These are phyloP conservation scores for Cichlasoma orientale DNA, from an alignment of 2,797 vertebrate genomes.

Conservation along the genomic window DNA sequence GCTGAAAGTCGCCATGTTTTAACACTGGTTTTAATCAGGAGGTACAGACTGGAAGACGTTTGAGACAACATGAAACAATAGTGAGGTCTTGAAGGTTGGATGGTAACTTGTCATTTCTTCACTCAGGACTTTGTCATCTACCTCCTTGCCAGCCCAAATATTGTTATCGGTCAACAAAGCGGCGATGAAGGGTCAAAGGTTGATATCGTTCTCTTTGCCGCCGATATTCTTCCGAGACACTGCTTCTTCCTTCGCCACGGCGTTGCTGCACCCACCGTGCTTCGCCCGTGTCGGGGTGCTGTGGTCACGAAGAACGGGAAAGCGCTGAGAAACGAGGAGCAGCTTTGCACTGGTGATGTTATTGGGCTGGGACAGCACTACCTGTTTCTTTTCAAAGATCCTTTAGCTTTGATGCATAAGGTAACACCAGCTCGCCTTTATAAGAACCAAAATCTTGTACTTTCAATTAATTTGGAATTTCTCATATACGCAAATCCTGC, in stretches of 20 bases:
- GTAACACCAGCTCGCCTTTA: constrained; percentile 20
- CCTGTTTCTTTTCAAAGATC: constrained; percentile 84
- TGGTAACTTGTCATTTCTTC: neutral
- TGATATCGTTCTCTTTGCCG: constrained; percentile 69
- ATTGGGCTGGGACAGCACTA: constrained; percentile 81
- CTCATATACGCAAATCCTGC: neutral
- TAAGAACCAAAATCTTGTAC: neutral
- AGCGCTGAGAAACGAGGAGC: constrained; percentile 55
- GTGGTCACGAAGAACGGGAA: constrained; percentile 75
- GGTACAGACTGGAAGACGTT: neutral
- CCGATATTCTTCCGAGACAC: constrained; percentile 76
- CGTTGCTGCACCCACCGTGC: constrained; percentile 27
- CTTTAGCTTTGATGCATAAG: constrained; percentile 46
- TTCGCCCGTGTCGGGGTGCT: constrained; percentile 66
- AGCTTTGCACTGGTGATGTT: constrained; percentile 78
- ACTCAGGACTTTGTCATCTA: constrained; percentile 83
- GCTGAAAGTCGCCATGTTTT: neutral
- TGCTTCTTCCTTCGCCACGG: constrained; percentile 67
- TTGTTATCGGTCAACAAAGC: constrained; percentile 64
- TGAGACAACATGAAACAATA: neutral
- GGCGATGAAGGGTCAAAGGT: constrained; percentile 40
- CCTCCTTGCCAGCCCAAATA: constrained; percentile 63
- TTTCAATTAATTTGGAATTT: neutral
- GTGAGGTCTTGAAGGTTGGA: neutral
- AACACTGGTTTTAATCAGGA: rapidly evolving